Evolutionary conservation across 1,140 invertebrate genomes (phyloP).

Genomic region (Calephelis virginiensis): DNA sequence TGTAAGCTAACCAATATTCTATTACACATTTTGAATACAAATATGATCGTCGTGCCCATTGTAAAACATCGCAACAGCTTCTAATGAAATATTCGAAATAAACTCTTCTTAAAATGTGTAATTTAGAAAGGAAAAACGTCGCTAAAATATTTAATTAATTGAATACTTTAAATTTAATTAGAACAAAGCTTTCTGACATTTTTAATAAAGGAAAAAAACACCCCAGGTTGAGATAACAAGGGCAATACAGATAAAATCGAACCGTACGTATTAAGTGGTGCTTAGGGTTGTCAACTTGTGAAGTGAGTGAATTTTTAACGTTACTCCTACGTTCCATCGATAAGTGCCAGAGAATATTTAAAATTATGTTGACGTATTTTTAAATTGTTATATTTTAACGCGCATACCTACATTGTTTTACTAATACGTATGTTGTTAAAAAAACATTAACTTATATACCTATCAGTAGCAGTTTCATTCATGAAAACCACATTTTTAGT

Average conservation of each 20-base stretch:
- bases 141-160: constrained; percentile 20
- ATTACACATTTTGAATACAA: too few species aligned
- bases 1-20: too few species aligned
- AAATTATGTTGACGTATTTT: too few species aligned
- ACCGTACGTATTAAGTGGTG: constrained; percentile 4
- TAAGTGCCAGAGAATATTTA: too few species aligned
- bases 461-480: too few species aligned
- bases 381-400: too few species aligned
- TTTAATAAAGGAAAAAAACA: constrained; percentile 13
- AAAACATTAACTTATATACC: too few species aligned
- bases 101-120: not conserved
- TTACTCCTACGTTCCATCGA: too few species aligned
- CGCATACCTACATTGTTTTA: too few species aligned
- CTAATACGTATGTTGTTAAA: too few species aligned
- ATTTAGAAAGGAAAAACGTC: not conserved
- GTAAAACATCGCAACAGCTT: not conserved
- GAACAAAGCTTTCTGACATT: constrained; percentile 7
- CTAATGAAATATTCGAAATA: constrained; percentile 5
- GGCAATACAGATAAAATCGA: constrained; percentile 14
- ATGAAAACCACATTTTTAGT: too few species aligned
- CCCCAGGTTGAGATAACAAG: constrained; percentile 14
- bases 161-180: constrained; percentile 22
- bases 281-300: constrained; percentile 7
- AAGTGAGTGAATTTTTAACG: too few species aligned
- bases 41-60: not conserved